phyloP scores from a whole-genome alignment of 2,888 invertebrate species.

The Thelaira solivaga region DNA sequence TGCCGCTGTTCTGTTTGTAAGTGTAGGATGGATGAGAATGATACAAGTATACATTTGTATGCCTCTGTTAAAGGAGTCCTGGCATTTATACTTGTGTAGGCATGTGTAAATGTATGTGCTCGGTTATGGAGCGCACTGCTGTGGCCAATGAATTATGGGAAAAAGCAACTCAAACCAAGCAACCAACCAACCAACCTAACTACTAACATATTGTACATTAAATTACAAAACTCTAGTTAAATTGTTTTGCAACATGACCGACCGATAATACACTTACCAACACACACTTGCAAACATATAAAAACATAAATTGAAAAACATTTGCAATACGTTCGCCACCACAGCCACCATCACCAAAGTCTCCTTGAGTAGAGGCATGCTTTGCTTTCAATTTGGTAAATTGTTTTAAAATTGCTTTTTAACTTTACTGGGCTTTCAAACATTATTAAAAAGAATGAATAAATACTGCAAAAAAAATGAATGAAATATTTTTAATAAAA shows the following conservation, averaged over 20 bases:
- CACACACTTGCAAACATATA: neutral
- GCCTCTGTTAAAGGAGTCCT: neutral
- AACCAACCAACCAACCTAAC: too few species aligned
- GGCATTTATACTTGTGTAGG: too few species aligned
- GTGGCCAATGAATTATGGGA: slow-evolving; percentile 67
- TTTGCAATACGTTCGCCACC: neutral
- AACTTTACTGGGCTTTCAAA: slow-evolving; percentile 21
- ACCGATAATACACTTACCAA: slow-evolving; percentile 22
- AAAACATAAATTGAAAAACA: neutral
- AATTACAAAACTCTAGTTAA: slow-evolving; percentile 59
- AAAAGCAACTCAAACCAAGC: slow-evolving; percentile 46
- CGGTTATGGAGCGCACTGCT: slow-evolving; percentile 32
- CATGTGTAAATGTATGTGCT: neutral
- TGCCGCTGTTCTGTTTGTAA: slow-evolving; percentile 64
- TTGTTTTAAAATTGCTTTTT: slow-evolving; percentile 60
- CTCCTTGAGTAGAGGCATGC: slow-evolving; percentile 44
- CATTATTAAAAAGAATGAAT: slow-evolving; percentile 16
- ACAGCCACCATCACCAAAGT: neutral
- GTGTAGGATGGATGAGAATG: slow-evolving; percentile 4
- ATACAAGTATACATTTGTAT: neutral
- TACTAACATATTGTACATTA: slow-evolving; percentile 47
- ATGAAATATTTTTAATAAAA: too few species aligned
- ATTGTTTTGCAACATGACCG: slow-evolving; percentile 54
- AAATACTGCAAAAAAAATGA: neutral
- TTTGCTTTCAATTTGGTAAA: slow-evolving; percentile 62